phyloP scores from a whole-genome alignment of 2,888 invertebrate species.

The Meloe dianella region DNA sequence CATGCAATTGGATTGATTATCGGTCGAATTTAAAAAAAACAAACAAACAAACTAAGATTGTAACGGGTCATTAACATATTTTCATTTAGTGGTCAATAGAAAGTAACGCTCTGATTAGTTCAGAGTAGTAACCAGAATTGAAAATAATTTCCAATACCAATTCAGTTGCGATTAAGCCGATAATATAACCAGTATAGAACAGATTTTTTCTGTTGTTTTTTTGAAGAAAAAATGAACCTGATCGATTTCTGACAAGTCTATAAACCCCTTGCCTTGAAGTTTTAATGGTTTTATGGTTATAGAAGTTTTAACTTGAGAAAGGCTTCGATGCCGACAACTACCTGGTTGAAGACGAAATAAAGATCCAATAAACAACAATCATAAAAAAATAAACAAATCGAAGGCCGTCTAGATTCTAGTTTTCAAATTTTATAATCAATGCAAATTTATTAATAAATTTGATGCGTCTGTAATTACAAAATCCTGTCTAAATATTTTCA shows the following conservation, averaged over 20 bases:
- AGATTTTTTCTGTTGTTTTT: too few relatives aligned
- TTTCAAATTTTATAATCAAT: background rate
- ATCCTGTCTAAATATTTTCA: background rate
- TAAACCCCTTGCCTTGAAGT: conserved; percentile 6
- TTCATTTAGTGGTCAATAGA: too few relatives aligned
- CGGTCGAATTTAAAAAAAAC: background rate
- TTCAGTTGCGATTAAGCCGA: background rate
- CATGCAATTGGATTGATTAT: background rate
- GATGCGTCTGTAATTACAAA: background rate
- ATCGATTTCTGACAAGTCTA: conserved; percentile 4
- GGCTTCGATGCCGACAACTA: background rate
- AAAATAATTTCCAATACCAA: background rate
- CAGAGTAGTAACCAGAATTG: background rate
- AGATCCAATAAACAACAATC: background rate
- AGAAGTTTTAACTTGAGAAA: background rate
- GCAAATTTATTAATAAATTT: background rate
- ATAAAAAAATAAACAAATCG: background rate
- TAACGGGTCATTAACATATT: background rate
- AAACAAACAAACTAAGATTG: background rate
- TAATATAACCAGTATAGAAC: background rate
- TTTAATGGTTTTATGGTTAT: conserved; percentile 5
- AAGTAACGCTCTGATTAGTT: too few relatives aligned
- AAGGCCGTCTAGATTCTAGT: background rate
- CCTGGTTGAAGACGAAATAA: background rate
- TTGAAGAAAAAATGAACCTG: background rate